Evolutionary conservation across 2,888 invertebrate species (phyloP).

Genomic region (Elegia similella): DNA sequence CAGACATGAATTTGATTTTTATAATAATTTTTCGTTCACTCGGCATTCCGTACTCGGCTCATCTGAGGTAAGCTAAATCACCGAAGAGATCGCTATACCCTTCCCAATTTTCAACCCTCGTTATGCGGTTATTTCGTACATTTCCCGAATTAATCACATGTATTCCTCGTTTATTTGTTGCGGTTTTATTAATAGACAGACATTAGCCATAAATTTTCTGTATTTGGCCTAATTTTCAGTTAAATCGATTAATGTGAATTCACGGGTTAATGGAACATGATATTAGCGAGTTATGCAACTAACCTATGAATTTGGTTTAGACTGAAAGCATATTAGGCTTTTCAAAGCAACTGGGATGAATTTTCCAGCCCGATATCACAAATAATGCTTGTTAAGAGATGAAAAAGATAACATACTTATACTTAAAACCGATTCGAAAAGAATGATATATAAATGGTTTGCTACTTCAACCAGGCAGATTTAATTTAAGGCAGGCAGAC

Average conservation of each 20-base stretch:
- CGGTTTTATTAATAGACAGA: constrained; percentile 14
- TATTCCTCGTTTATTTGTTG: constrained; percentile 10
- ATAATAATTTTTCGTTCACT: neutral
- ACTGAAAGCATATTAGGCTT: neutral
- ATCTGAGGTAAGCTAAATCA: neutral
- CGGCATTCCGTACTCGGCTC: neutral
- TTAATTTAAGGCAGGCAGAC: no score
- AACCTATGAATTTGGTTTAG: neutral
- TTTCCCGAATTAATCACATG: constrained; percentile 8
- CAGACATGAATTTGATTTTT: no score
- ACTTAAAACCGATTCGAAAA: no score
- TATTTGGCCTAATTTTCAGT: constrained; percentile 1
- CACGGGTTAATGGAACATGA: neutral
- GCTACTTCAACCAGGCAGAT: no score
- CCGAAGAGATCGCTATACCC: neutral
- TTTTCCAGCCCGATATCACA: no score
- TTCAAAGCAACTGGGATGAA: neutral
- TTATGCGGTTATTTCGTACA: constrained; percentile 7
- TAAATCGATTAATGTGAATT: constrained; percentile 8
- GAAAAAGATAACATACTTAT: no score
- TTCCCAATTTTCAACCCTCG: constrained; percentile 8
- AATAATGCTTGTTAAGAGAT: no score
- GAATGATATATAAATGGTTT: no score
- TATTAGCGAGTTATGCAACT: neutral
- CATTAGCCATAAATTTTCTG: constrained; percentile 7